Base-by-base conservation (phyloP, 2,797 vertebrate species). In the Sandelia bainsii region DNA sequence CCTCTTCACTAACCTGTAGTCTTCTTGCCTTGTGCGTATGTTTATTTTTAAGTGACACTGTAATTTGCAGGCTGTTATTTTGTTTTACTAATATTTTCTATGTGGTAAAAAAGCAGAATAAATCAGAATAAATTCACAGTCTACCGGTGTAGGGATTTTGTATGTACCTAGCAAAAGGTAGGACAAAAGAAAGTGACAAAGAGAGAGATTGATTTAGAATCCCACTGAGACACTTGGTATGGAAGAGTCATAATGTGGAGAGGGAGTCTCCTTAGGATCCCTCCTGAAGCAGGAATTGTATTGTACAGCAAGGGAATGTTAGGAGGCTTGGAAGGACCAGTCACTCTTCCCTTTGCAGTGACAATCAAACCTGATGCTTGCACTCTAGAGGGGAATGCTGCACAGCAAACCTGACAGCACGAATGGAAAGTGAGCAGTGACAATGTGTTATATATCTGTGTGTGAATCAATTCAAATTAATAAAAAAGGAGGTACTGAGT, bases 281-380 rank as follows among this genome's bases (percentile, higher is more conserved):
- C 61, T 69, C 52, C 67, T 3, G 14, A 68, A 62, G 77, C 40
- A 66, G 62, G 20, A 53, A 46, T 72, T 70, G 69, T 51, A 42
- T 60, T 58, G 62, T 57, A 39, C 27, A 42, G 29, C 46, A 22
- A 32, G 32, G 14, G 61, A 37, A 62, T 9, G 3, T 53, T 32
- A 46, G 60, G 63, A 45, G n/a, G 54, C 56, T 70, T 51, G 20
- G 59, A 66, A 54, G 49, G 54, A 66, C 42, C 44, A 62, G 62
- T n/a, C 27, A 65, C 70, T 39, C 61, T 79, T 66, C 20, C 42
- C n/a, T 60, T 77, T 77, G 50, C 71, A 68, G 69, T 65, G 63
- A 75, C 77, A 79, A 89, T 82, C 72, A 78, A 65, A 85, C 46
- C 49, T 77, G 80, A 86, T 77, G 87, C 64, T 69, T 64, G 68